Base-by-base conservation (phyloP, 2,113 vertebrate species). In the Rattus rattus region DNA sequence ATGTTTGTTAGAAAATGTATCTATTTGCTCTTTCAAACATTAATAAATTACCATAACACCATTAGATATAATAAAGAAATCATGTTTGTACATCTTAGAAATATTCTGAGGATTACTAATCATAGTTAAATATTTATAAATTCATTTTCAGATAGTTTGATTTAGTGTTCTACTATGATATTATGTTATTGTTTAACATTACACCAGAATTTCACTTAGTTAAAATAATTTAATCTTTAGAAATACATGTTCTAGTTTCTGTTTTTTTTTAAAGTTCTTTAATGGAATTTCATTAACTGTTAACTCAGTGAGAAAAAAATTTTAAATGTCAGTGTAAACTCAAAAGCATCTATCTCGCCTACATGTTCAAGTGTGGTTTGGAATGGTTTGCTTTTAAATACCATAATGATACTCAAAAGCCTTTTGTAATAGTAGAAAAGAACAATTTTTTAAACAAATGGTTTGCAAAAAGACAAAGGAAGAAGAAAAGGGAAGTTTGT, bases 401-500 rank as follows among this genome's bases (percentile, higher is more conserved):
- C 9, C 24, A 88, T 28, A 84, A 84, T 70, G 24, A 85, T 56
- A 85, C 43, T 59, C 39, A 89, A 77, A 75, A 94, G 69, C 0
- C 0, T 85, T 94, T 80, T 47, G 2, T 63, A 92, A 63, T 22
- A 92, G 61, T 49, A 93, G 2, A 43, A 16, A 7, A 14, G 84
- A 26, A 67, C 13, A 13, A 30, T 4, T 30, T 67, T 67, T 30
- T 67, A 30, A 67, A 28, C 65, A 67, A 88, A 11, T 63, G 20
- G 83, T 90, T 90, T 61, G 69, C 28, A 95, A 94, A 96, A 61
- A 43, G n/a, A 93, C 7, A 90, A 19, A 94, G 69, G 20, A 2
- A 1, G 14, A 39, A 8, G 5, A n/a, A 89, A 5, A 54, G 28
- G 69, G 16, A 70, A 84, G 75, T 52, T 73, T 26, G 22, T 61